Evolutionary conservation across 1,140 invertebrate genomes (phyloP).

Genomic region (Andrena cerasifolii): DNA sequence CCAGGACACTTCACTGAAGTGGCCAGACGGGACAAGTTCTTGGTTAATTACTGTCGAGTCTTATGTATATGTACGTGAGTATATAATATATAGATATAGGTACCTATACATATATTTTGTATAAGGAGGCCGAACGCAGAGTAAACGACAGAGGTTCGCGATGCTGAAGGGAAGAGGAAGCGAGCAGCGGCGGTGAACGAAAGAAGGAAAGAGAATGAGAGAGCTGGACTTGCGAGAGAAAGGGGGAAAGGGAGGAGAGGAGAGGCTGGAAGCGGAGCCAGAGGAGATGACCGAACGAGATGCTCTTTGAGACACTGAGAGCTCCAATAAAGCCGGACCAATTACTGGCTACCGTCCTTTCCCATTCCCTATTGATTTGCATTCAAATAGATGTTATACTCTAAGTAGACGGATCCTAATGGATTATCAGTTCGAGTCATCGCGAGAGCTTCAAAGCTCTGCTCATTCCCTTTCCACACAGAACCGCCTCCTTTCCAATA

Average conservation of each 20-base stretch:
- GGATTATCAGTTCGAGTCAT: slow-evolving; percentile 83
- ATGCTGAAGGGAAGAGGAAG: slow-evolving; percentile 51
- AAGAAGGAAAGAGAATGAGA: slow-evolving; percentile 48
- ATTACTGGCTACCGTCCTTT: slow-evolving; percentile 81
- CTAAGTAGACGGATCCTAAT: slow-evolving; percentile 83
- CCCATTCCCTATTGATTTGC: slow-evolving; percentile 82
- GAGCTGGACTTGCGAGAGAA: slow-evolving; percentile 53
- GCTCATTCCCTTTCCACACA: slow-evolving; percentile 56
- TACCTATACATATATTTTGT: slow-evolving; percentile 47
- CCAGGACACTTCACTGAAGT: slow-evolving; percentile 27
- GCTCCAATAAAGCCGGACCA: slow-evolving; percentile 82
- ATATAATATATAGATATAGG: background rate
- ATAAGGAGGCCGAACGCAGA: slow-evolving; percentile 27
- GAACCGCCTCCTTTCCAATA: slow-evolving; percentile 77
- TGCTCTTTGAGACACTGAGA: slow-evolving; percentile 83
- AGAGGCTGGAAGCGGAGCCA: slow-evolving; percentile 61
- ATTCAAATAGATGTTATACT: slow-evolving; percentile 83
- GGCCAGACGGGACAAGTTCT: slow-evolving; percentile 49
- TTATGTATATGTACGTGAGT: slow-evolving; percentile 47
- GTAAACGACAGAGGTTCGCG: slow-evolving; percentile 47
- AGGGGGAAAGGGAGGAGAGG: slow-evolving; percentile 54
- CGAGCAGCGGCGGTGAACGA: slow-evolving; percentile 16
- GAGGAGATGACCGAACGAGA: slow-evolving; percentile 82
- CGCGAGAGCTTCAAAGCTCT: slow-evolving; percentile 81
- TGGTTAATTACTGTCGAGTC: slow-evolving; percentile 61